phyloP scores from a whole-genome alignment of 2,888 invertebrate species.

The Cephus nigrinus region DNA sequence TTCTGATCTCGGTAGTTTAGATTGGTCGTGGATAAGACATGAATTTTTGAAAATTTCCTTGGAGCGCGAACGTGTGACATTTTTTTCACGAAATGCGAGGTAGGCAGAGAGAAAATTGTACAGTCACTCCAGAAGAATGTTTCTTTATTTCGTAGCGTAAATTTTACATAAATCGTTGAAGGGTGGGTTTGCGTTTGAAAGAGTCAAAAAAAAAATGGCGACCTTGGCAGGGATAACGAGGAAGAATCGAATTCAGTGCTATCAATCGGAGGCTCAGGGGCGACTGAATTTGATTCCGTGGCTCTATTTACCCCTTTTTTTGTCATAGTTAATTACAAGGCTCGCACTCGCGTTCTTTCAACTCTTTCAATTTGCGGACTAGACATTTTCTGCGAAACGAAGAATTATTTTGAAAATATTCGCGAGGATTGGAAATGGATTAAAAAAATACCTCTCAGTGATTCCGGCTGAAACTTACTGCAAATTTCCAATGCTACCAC shows the following conservation, averaged over 20 bases:
- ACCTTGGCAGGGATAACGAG: background rate
- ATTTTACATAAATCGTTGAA: background rate
- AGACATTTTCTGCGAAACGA: background rate
- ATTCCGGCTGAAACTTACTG: background rate
- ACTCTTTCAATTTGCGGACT: background rate
- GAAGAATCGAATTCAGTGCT: background rate
- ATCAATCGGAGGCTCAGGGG: background rate
- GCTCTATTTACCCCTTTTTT: background rate
- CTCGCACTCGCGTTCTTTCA: background rate
- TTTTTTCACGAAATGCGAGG: too few species aligned
- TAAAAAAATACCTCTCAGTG: background rate
- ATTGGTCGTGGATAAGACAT: background rate
- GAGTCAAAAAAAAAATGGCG: background rate
- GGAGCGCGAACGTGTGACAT: too few species aligned
- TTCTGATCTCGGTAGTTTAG: background rate
- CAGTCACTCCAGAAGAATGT: background rate
- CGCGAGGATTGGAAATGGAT: background rate
- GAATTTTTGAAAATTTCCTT: background rate
- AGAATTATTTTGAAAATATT: background rate
- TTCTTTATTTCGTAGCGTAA: background rate
- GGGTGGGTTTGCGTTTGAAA: background rate
- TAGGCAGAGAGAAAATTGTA: background rate
- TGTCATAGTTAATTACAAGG: background rate
- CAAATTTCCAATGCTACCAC: background rate
- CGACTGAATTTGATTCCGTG: background rate